A percentile compares a stretch with the other conserved stretches of the same genome.
Evolutionary conservation across 2,888 invertebrate genomes (phyloP).

Genomic region (Sepiola atlantica): DNA sequence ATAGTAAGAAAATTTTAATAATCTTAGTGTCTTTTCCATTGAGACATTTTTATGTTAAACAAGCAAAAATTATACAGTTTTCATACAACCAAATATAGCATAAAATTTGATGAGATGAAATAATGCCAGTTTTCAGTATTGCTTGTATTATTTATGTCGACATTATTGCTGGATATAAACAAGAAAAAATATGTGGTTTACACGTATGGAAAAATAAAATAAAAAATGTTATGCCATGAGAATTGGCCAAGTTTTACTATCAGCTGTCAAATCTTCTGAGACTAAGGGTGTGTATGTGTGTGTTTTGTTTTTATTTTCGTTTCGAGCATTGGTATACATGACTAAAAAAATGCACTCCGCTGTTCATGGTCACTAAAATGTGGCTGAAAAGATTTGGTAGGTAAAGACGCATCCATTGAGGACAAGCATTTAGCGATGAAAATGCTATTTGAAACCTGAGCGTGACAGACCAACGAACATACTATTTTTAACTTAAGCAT

Average conservation of each 20-base stretch:
- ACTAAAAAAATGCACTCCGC: not conserved
- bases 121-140: not conserved
- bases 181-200: not conserved
- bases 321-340: not conserved
- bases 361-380: not conserved
- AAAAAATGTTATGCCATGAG: not conserved
- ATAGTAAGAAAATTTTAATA: not conserved
- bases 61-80: not conserved
- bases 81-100: not conserved
- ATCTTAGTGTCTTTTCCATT: not conserved
- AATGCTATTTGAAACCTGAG: no score
- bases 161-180: not conserved
- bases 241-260: not conserved
- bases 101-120: constrained; percentile 13
- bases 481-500: no score
- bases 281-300: not conserved
- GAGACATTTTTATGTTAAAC: constrained; percentile 4
- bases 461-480: no score
- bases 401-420: not conserved
- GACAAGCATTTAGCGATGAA: no score
- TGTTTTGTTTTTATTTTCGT: not conserved
- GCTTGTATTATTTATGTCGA: not conserved
- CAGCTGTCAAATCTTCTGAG: no score
- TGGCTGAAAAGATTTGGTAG: not conserved
- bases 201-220: not conserved